These are phyloP conservation scores for Atopsyche davidsoni DNA, from an alignment of 1,140 invertebrate species.

Conservation along the genomic window DNA sequence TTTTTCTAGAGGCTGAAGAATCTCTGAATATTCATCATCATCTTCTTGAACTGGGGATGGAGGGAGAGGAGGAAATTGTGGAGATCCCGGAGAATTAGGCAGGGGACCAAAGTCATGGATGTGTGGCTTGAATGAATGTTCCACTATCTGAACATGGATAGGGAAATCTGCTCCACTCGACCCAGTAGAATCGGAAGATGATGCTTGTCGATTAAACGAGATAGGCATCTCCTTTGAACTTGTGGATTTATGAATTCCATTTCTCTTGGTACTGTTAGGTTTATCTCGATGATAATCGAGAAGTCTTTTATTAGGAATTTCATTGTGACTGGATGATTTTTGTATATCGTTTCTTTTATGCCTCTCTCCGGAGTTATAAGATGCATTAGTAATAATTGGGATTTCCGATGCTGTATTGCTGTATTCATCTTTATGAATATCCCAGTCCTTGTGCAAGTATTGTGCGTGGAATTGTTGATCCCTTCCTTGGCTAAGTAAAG, in stretches of 20 bases:
- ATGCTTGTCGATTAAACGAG: slow-evolving; percentile 46
- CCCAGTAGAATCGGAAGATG: slow-evolving; percentile 43
- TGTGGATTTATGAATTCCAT: slow-evolving; percentile 61
- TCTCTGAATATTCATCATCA: slow-evolving; percentile 66
- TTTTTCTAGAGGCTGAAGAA: slow-evolving; percentile 50
- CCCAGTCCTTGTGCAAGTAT: slow-evolving; percentile 50
- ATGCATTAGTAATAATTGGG: slow-evolving; percentile 45
- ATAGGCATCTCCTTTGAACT: slow-evolving; percentile 62
- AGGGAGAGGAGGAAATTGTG: slow-evolving; percentile 73
- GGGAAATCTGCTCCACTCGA: slow-evolving; percentile 47
- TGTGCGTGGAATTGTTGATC: slow-evolving; percentile 49
- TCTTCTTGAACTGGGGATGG: slow-evolving; percentile 71
- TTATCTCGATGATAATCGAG: slow-evolving; percentile 50
- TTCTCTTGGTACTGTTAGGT: slow-evolving; percentile 44
- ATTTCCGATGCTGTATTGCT: slow-evolving; percentile 47
- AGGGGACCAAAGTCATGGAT: slow-evolving; percentile 46
- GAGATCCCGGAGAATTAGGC: slow-evolving; percentile 51
- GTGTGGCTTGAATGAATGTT: slow-evolving; percentile 44
- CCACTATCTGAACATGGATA: slow-evolving; percentile 47
- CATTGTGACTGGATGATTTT: slow-evolving; percentile 54
- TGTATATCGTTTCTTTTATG: slow-evolving; percentile 50
- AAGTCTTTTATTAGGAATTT: slow-evolving; percentile 49
- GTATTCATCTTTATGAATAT: slow-evolving; percentile 51
- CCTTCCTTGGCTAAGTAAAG: slow-evolving; percentile 50
- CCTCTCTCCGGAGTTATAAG: slow-evolving; percentile 47